phyloP scores from a whole-genome alignment of 92 coral and sea anemone genomes.

The Isaurus tuberculatus region DNA sequence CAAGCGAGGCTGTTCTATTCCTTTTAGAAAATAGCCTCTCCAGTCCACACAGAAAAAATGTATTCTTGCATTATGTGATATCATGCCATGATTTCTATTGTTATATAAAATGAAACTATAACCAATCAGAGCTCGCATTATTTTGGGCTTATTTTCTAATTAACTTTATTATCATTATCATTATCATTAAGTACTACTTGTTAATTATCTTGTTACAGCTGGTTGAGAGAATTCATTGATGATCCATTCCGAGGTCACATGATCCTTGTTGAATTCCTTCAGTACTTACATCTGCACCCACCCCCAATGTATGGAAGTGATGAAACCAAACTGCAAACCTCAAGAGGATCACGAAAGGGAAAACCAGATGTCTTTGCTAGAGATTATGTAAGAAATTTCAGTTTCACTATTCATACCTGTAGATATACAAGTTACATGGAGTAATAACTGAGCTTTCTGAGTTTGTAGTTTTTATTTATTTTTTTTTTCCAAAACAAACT shows the following conservation, averaged over 20 bases:
- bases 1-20: no score
- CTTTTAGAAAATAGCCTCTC: no score
- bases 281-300: constrained; percentile 86
- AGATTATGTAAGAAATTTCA: constrained; percentile 75
- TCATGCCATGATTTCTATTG: no score
- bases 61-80: no score
- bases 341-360: constrained; percentile 61
- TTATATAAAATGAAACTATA: no score
- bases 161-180: no score
- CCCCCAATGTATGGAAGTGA: constrained; percentile 59
- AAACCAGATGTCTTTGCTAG: constrained; percentile 90
- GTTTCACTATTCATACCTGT: constrained; percentile 57
- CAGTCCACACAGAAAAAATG: no score
- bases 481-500: no score
- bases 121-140: no score
- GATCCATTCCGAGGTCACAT: constrained; percentile 96
- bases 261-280: constrained; percentile 89
- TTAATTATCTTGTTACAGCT: constrained; percentile 53
- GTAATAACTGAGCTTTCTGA: neutral
- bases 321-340: constrained; percentile 42
- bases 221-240: constrained; percentile 95
- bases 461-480: no score
- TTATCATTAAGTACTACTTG: no score
- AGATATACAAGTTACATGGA: neutral
- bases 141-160: no score